Base-by-base conservation (phyloP, 1,140 invertebrate genomes). In the Macrobrachium rosenbergii region DNA sequence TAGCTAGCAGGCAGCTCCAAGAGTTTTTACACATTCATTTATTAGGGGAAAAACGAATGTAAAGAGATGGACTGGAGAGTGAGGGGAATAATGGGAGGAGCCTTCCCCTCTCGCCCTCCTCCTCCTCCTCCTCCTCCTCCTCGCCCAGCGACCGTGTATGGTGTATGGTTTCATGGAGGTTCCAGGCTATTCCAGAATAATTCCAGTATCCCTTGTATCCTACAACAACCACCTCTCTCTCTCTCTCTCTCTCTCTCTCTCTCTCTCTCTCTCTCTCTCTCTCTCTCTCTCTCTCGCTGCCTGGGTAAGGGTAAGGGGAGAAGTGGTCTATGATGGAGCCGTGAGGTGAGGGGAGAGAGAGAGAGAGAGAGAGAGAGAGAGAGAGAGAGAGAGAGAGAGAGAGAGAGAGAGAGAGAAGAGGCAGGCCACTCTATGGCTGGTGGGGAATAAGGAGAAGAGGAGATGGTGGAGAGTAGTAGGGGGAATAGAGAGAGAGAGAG, bases 151-250 rank as follows among this genome's bases (percentile, higher is more conserved):
- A 52, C 7, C 12, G 12, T 52, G 52, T 52, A 10, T 52, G 52
- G 52, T 52, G 52, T 64, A 78, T 85, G 83, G 77, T 85, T 85
- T 85, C 75, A 79, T 85, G 75, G 83, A 77, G 52, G 60, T 85
- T 69, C 83, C 43, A 78, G 83, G n/a, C 77, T 78, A 80, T 67
- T 58, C 19, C 62, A 59, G 45, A 5, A 12, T 45, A 43, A 60
- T 28, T 16, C 59, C 60, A n/a, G 43, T 23, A 11, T 60, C 19
- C n/a, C 59, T n/a, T 37, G 17, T 23, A 37, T 37, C 23, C 59
- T 62, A 17, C 75, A 45, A 43, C 37, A 58, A 19, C 72, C 67
- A 75, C n/a, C 64, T n/a, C 19, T n/a, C 37, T 28, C 23, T 21
- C 82, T 52, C 60, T 52, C 58, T 21, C 28, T 73, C 69, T 43